phyloP scores from a whole-genome alignment of 1,140 invertebrate species.

The Lamellibrachia luymesi region DNA sequence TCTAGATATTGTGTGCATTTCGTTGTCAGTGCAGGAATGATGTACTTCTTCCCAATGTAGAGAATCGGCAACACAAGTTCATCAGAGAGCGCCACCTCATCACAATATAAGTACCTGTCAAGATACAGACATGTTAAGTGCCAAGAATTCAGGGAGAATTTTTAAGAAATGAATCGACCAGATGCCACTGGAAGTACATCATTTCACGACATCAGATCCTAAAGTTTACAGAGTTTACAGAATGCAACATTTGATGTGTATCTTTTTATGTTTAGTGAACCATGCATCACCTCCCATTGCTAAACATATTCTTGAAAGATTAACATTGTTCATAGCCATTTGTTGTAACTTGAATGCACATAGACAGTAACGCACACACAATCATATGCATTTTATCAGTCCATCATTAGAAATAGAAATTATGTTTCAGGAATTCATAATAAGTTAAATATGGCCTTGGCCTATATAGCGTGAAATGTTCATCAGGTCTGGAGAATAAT shows the following conservation, averaged over 20 bases:
- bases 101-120: constrained; percentile 77
- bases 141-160: background rate
- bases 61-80: constrained; percentile 81
- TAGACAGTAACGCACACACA: too few relatives aligned
- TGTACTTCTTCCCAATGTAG: constrained; percentile 84
- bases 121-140: constrained; percentile 29
- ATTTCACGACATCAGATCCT: background rate
- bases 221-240: background rate
- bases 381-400: background rate
- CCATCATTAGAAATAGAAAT: background rate
- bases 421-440: background rate
- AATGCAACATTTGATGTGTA: too few relatives aligned
- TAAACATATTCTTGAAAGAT: too few relatives aligned
- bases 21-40: constrained; percentile 76
- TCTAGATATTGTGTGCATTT: constrained; percentile 78
- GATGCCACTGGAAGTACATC: background rate
- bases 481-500: too few relatives aligned
- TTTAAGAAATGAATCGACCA: background rate
- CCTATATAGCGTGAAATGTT: too few relatives aligned
- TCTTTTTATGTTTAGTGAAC: too few relatives aligned
- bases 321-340: too few relatives aligned
- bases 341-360: too few relatives aligned
- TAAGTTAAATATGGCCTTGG: background rate
- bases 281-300: too few relatives aligned
- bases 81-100: constrained; percentile 75